Evolutionary conservation across 2,797 vertebrate genomes (phyloP).

Genomic region (Mionectes olivaceus): DNA sequence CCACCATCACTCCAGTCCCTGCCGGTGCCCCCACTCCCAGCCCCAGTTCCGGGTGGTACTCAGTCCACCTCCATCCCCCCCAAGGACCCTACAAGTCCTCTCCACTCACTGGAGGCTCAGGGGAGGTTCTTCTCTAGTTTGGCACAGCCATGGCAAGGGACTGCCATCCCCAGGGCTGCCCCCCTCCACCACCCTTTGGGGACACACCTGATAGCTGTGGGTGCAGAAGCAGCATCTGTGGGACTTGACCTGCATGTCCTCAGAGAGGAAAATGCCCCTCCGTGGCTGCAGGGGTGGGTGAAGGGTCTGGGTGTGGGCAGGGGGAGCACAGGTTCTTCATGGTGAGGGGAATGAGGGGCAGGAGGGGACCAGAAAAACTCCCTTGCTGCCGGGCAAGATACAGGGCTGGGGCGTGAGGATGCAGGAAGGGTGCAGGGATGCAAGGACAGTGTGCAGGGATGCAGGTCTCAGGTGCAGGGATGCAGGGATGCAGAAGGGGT

Average conservation of each 20-base stretch:
- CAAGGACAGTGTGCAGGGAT: not conserved
- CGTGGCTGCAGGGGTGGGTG: fast-evolving
- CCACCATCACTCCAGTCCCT: not conserved
- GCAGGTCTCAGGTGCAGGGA: not conserved
- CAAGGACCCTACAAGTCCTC: not conserved
- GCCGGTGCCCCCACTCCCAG: not conserved
- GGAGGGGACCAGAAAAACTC: not conserved
- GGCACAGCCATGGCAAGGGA: fast-evolving
- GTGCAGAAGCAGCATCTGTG: not conserved
- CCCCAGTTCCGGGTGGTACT: not conserved
- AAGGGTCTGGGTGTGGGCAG: not conserved
- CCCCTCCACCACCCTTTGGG: not conserved
- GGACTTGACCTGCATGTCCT: not conserved
- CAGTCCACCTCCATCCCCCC: fast-evolving
- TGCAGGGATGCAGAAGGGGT: not conserved
- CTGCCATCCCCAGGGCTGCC: not conserved
- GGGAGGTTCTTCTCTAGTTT: not conserved
- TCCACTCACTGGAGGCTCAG: not conserved
- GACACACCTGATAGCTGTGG: fast-evolving
- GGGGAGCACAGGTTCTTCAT: fast-evolving
- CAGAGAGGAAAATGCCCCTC: not conserved
- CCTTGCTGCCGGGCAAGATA: not conserved
- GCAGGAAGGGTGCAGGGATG: not conserved
- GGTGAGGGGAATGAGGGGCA: not conserved
- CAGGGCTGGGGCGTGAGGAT: fast-evolving